Evolutionary conservation across 2,113 vertebrate genomes (phyloP), one percentile per base, ranked within the genome.

Genomic region (Macheiramphus alcinus): DNA sequence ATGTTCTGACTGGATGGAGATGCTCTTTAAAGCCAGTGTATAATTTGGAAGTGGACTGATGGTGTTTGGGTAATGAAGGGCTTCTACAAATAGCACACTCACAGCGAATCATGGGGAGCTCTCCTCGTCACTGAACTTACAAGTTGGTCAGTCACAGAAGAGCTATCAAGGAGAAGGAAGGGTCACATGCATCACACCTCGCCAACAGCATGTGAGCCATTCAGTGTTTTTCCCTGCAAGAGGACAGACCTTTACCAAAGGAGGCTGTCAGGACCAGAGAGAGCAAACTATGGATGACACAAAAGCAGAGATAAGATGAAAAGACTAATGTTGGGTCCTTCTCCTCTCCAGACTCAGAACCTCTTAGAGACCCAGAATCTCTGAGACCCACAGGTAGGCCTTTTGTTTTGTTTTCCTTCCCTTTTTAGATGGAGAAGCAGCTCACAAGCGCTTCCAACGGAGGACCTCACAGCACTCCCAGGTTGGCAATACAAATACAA

Each of bases 391-490:
- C 2, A 32, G 12, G 43, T 21, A 10, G 29, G 42, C 5, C 17
- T 45, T 79, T n/a, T 8, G 14, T 19, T 25, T 53, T 19, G 11
- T 15, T 16, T 29, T 10, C 8, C 16, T 70, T 42, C 42, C 75
- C 18, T 55, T 73, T 67, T 45, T 21, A 27, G 48, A 16, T 9
- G 13, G 50, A 50, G 36, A 21, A 25, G 65, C 29, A 85, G 59
- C 61, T 86, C 55, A 10, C 7, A 81, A 58, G 42, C 0, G 0
- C 20, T 53, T 48, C 47, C 70, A 85, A 0, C 0, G 0, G n/a
- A 73, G 29, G 5, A 42, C 16, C 38, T 79, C 95, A 26, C 15
- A 40, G 74, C 22, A 42, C 22, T 50, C 45, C 45, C 56, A 61
- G 15, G 26, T 13, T 62, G 45, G 55, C 34, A 71, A 42, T 4